Base-by-base conservation (phyloP, 2,888 invertebrate species). In the Euzophera pinguis region DNA sequence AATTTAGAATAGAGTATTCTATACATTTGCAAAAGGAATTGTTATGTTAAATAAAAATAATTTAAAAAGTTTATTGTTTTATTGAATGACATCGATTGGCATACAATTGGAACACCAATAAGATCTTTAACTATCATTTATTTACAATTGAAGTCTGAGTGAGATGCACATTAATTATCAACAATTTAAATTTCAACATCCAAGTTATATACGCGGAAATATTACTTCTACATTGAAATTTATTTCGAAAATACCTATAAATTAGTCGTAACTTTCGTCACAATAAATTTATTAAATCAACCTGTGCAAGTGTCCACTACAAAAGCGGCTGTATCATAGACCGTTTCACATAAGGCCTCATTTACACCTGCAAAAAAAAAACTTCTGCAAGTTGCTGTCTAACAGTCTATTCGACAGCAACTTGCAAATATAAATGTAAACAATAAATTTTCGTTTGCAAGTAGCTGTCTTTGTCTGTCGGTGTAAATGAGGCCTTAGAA, bases 1-100 rank as follows among this genome's bases (percentile, higher is more conserved):
- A n/a, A n/a, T n/a, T n/a, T n/a, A n/a, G n/a, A n/a, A n/a, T n/a
- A n/a, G n/a, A n/a, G n/a, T n/a, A n/a, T n/a, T n/a, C n/a, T n/a
- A n/a, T n/a, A n/a, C n/a, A n/a, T n/a, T n/a, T n/a, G n/a, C n/a
- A n/a, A n/a, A n/a, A n/a, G n/a, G n/a, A n/a, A 32, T 32, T 9
- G 10, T 4, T 32, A 41, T 34, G 17, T 50, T 14, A 59, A 47
- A 59, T 75, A 73, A 69, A 72, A 78, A 74, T 75, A 62, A 6
- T 54, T 59, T 61, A 49, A 66, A 75, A 75, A 73, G 70, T 66
- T 64, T 73, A 71, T 72, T 65, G 69, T 76, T 84, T 82, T 81
- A 84, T 79, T 85, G 70, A 72, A 78, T 74, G 70, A 75, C 73
- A 59, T 73, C 75, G 76, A 76, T 78, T 75, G 75, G 70, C 65